Evolutionary conservation across 2,888 invertebrate genomes (phyloP).

Genomic region (Machimus atricapillus): DNA sequence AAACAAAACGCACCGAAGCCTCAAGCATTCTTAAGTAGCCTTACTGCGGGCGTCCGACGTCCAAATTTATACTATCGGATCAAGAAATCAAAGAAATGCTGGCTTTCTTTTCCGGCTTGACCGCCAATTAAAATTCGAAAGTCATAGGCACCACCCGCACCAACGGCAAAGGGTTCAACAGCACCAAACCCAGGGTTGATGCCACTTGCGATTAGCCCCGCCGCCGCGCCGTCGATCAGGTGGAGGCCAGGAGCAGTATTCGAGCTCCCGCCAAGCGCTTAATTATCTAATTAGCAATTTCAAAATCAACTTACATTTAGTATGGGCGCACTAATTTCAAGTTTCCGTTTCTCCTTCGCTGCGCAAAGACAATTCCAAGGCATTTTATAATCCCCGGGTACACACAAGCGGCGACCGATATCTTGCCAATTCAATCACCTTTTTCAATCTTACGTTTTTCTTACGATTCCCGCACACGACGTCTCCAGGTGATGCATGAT

Average conservation of each 20-base stretch:
- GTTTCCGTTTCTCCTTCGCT: conserved; percentile 46
- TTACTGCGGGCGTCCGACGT: neutral
- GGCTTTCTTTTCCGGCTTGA: conserved; percentile 6
- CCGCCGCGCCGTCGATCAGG: neutral
- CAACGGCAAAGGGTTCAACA: neutral
- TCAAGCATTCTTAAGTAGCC: neutral
- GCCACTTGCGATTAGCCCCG: neutral
- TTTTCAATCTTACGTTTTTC: neutral
- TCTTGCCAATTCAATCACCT: conserved; percentile 3
- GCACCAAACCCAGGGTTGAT: neutral
- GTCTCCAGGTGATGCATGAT: neutral
- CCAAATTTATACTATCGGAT: conserved; percentile 22
- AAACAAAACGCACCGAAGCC: no score
- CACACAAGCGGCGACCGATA: neutral
- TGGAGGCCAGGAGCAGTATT: neutral
- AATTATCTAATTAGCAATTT: conserved; percentile 8
- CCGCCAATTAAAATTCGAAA: conserved; percentile 30
- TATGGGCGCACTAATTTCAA: conserved; percentile 43
- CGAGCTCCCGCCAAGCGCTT: neutral
- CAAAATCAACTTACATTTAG: conserved; percentile 41
- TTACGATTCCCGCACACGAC: neutral
- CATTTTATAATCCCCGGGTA: conserved; percentile 41
- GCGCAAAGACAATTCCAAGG: conserved; percentile 48
- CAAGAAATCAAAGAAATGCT: neutral
- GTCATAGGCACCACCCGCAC: neutral